A percentile compares a stretch with the other conserved stretches of the same genome.
These are phyloP conservation scores for Okapia johnstoni DNA, from an alignment of 2,113 vertebrate species.

Conservation along the genomic window DNA sequence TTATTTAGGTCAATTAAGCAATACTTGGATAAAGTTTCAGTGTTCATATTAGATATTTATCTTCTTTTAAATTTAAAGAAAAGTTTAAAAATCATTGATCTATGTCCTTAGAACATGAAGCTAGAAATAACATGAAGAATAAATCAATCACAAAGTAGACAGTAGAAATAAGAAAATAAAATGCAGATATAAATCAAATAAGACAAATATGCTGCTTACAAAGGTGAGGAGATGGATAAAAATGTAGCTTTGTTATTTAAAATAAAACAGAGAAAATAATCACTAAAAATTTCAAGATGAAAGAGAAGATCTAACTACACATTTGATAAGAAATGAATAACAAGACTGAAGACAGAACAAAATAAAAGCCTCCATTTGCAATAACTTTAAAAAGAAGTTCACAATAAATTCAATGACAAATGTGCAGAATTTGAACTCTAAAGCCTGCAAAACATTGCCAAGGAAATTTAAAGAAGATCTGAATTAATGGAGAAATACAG, in stretches of 20 bases:
- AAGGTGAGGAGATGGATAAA: background rate
- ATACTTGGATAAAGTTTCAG: background rate
- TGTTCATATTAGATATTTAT: background rate
- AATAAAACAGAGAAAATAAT: background rate
- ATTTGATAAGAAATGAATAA: background rate
- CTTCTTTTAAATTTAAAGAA: background rate
- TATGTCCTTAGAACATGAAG: background rate
- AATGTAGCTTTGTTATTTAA: background rate
- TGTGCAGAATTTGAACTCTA: background rate
- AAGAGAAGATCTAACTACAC: background rate
- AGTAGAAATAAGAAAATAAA: background rate
- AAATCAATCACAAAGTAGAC: background rate
- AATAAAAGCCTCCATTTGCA: background rate
- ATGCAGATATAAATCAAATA: background rate
- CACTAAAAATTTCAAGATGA: background rate
- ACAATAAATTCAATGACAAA: background rate
- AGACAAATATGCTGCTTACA: background rate
- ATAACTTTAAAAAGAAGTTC: background rate
- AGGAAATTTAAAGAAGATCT: background rate
- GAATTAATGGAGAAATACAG: background rate
- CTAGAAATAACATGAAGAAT: background rate
- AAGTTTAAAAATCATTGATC: background rate
- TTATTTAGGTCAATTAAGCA: background rate
- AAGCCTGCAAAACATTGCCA: background rate
- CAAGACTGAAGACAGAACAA: background rate